Base-by-base conservation (phyloP, 2,113 vertebrate genomes). In the Leptodactylus fuscus region DNA sequence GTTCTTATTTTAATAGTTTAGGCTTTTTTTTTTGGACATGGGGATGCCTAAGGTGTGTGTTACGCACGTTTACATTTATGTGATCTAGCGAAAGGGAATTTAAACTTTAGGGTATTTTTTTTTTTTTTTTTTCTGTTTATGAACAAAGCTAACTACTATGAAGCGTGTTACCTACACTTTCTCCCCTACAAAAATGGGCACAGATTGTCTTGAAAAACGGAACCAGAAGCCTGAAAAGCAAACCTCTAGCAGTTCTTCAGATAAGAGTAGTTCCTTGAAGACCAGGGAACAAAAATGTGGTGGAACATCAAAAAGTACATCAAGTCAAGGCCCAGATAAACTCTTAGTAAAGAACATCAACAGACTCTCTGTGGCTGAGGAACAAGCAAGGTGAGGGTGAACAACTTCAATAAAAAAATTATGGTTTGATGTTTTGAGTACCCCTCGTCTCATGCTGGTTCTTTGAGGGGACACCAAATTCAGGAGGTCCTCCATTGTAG, bases 361-460 rank as follows among this genome's bases (percentile, higher is more conserved):
- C 53, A 24, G 13, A 46, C 48, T 80, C 44, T 85, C 18, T 41
- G 49, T 70, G 2, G 6, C 4, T 5, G 51, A 71, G 5, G 55
- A n/a, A 51, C 46, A 80, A 48, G 3, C 9, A 38, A 85, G 84
- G 84, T 85, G 4, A 44, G 48, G 77, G 44, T 74, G 12, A n/a
- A 70, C 9, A 49, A 62, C 24, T 29, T 29, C 12, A 27, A 62
- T 32, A 18, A n/a, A n/a, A n/a, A n/a, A n/a, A n/a, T n/a, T n/a
- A n/a, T n/a, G n/a, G n/a, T n/a, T n/a, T n/a, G n/a, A n/a, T n/a
- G n/a, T n/a, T n/a, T n/a, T n/a, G n/a, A n/a, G n/a, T n/a, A n/a
- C n/a, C n/a, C n/a, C n/a, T n/a, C n/a, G n/a, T n/a, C n/a, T n/a
- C n/a, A n/a, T n/a, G n/a, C n/a, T n/a, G n/a, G n/a, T n/a, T n/a